Conservation (phyloP, 2,797 vertebrate genomes). For the Trematomus bernacchii region DNA sequence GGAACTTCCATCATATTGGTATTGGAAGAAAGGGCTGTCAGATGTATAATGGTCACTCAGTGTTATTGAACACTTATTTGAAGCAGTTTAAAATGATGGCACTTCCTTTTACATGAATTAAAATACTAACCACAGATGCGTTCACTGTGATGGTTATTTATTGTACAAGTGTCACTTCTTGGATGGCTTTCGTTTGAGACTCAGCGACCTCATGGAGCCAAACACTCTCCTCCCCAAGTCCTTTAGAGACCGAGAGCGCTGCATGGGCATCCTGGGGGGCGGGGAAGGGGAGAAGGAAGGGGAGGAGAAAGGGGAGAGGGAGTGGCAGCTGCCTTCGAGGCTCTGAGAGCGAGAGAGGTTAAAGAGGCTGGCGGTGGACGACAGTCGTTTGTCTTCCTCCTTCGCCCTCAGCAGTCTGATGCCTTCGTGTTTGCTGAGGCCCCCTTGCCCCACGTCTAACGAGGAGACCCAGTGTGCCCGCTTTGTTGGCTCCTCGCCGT, state of each 20-base stretch:
- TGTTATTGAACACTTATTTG: constrained; percentile 31
- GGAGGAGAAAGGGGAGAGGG: constrained; percentile 84
- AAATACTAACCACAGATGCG: constrained; percentile 48
- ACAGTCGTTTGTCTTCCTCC: constrained; percentile 81
- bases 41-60: constrained; percentile 11
- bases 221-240: constrained; percentile 88
- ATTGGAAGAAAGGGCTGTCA: constrained; percentile 15
- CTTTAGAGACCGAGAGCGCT: constrained; percentile 87
- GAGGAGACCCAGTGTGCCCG: constrained; percentile 86
- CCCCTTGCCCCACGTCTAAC: constrained; percentile 82
- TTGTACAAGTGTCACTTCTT: constrained; percentile 81
- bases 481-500: constrained; percentile 69
- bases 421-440: constrained; percentile 64
- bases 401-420: constrained; percentile 66
- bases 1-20: constrained; percentile 35
- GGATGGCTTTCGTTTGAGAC: constrained; percentile 83
- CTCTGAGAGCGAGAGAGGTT: constrained; percentile 86
- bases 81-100: constrained; percentile 38
- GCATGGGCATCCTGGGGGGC: constrained; percentile 75
- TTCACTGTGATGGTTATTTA: constrained; percentile 32
- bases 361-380: constrained; percentile 86
- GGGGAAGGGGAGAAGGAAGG: constrained; percentile 86
- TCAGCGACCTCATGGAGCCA: constrained; percentile 87
- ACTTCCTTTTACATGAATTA: constrained; percentile 52
- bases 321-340: constrained; percentile 84